Evolutionary conservation across 2,888 invertebrate genomes (phyloP).

Genomic region (Tineola bisselliella): DNA sequence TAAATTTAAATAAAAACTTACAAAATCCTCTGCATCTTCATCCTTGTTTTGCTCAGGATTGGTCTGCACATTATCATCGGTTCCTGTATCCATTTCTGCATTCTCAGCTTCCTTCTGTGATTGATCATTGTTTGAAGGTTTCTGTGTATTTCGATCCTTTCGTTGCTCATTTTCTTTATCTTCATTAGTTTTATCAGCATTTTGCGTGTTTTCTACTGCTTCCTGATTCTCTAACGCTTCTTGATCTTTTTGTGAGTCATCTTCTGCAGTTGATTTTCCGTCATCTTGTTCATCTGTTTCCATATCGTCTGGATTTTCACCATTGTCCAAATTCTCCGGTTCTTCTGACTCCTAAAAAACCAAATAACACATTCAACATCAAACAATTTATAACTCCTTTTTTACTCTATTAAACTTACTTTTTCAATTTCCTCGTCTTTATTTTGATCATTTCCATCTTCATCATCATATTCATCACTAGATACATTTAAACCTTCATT

Average conservation of each 20-base stretch:
- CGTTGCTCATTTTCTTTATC: background rate
- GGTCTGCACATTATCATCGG: conserved; percentile 59
- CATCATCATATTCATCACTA: conserved; percentile 40
- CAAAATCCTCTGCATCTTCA: conserved; percentile 47
- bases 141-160: conserved; percentile 58
- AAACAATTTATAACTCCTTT: no score
- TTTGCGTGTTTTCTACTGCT: conserved; percentile 43
- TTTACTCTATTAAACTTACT: background rate
- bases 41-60: conserved; percentile 57
- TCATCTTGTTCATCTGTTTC: conserved; percentile 63
- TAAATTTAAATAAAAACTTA: no score
- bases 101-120: conserved; percentile 61
- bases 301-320: conserved; percentile 40
- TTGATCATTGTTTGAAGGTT: conserved; percentile 56
- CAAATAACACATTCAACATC: no score
- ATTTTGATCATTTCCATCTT: conserved; percentile 44
- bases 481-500: conserved; percentile 56
- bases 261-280: conserved; percentile 35
- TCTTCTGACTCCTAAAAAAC: conserved; percentile 49
- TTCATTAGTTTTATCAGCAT: conserved; percentile 44
- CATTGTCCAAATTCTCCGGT: conserved; percentile 23
- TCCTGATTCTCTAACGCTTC: conserved; percentile 29
- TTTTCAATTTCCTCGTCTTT: conserved; percentile 22
- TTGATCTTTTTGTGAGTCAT: conserved; percentile 25
- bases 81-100: conserved; percentile 51